A percentile compares a stretch with the other conserved stretches of the same genome.
Conservation (phyloP, 2,888 invertebrate species). For the Pristionchus arcanus region DNA sequence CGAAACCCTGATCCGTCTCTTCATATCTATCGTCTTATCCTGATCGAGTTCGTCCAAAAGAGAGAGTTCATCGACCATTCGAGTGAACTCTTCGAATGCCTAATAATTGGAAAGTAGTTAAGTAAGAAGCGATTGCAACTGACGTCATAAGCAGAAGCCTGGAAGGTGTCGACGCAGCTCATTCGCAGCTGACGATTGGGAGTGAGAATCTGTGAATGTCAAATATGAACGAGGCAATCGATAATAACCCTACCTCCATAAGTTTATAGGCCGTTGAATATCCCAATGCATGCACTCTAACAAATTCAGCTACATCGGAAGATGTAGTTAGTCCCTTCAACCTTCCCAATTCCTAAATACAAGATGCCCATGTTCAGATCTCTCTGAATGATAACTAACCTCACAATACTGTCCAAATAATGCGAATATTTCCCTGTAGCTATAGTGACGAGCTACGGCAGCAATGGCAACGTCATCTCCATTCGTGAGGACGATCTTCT, state of each 20-base stretch:
- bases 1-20: neutral
- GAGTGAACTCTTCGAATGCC: neutral
- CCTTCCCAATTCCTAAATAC: neutral
- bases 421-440: neutral
- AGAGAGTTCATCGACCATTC: neutral
- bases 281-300: neutral
- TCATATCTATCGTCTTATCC: neutral
- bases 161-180: neutral
- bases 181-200: neutral
- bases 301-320: neutral
- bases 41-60: neutral
- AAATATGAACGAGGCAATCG: neutral
- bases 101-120: neutral
- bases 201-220: neutral
- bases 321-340: neutral
- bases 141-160: neutral
- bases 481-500: neutral
- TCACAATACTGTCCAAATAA: neutral
- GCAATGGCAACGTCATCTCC: neutral
- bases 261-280: neutral
- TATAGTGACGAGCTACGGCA: neutral
- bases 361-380: neutral
- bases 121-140: no score
- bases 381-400: neutral
- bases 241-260: neutral